These are phyloP conservation scores for Aspidiotus rigidus DNA, from an alignment of 2,888 invertebrate species.

Conservation along the genomic window DNA sequence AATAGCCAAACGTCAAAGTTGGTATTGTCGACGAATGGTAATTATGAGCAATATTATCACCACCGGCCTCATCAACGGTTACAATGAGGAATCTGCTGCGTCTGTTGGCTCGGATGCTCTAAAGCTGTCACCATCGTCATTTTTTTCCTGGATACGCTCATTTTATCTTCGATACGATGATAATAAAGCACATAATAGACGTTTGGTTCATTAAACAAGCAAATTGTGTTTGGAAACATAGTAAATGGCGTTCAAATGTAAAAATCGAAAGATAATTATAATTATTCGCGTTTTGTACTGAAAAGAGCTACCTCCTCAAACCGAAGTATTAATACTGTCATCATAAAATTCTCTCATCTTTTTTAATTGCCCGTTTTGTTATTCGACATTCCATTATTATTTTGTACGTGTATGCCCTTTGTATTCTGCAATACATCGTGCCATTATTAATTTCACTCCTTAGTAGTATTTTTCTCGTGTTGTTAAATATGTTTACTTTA, in stretches of 20 bases:
- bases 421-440: background rate
- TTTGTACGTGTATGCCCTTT: background rate
- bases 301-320: background rate
- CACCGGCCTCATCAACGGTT: too few relatives aligned
- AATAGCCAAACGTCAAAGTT: too few relatives aligned
- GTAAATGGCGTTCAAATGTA: constrained; percentile 55
- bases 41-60: too few relatives aligned
- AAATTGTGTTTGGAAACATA: constrained; percentile 59
- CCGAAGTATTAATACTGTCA: background rate
- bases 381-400: background rate
- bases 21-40: too few relatives aligned
- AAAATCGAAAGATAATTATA: constrained; percentile 27
- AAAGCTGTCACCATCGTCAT: too few relatives aligned
- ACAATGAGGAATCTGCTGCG: too few relatives aligned
- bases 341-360: constrained; percentile 18
- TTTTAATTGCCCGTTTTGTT: background rate
- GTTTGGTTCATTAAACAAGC: constrained; percentile 18
- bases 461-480: background rate
- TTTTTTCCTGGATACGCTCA: background rate
- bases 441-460: background rate
- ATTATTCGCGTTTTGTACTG: background rate
- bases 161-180: constrained; percentile 19
- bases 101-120: too few relatives aligned
- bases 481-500: background rate
- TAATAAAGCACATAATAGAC: background rate